Evolutionary conservation across 1,140 invertebrate species (phyloP).

Genomic region (Drosophila littoralis): DNA sequence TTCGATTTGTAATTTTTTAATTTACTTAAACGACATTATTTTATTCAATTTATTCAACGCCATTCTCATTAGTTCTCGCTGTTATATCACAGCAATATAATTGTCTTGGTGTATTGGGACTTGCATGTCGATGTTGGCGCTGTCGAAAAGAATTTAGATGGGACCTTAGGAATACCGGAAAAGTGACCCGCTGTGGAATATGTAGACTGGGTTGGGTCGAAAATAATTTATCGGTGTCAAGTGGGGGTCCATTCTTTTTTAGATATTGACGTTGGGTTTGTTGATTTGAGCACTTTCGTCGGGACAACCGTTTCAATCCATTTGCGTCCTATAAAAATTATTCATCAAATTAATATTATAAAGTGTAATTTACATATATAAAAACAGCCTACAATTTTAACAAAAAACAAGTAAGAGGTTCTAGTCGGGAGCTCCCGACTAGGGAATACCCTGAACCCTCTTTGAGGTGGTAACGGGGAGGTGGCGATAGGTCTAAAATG

Average conservation of each 20-base stretch:
- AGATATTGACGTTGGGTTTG: conserved; percentile 26
- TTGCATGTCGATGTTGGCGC: conserved; percentile 42
- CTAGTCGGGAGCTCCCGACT: no score
- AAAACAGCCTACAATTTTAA: no score
- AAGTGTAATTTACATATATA: not conserved
- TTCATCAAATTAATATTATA: not conserved
- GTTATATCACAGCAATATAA: conserved; percentile 24
- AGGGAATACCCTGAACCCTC: no score
- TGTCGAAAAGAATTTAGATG: conserved; percentile 54
- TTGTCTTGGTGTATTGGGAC: conserved; percentile 35
- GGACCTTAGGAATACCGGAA: conserved; percentile 63
- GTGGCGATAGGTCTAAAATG: no score
- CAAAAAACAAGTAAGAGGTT: no score
- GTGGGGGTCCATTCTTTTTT: conserved; percentile 29
- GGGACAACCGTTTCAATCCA: conserved; percentile 36
- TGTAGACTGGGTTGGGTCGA: conserved; percentile 42
- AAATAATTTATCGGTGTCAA: conserved; percentile 33
- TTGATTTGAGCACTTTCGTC: conserved; percentile 28
- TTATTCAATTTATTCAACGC: conserved; percentile 25
- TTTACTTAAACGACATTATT: not conserved
- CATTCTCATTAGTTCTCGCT: conserved; percentile 11
- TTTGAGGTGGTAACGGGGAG: no score
- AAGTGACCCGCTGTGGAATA: conserved; percentile 58
- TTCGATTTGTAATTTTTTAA: not conserved
- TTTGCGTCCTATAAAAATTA: conserved; percentile 41